Evolutionary conservation across 2,888 invertebrate genomes (phyloP), one percentile per base, ranked within the genome.

Genomic region (Nebria salina): DNA sequence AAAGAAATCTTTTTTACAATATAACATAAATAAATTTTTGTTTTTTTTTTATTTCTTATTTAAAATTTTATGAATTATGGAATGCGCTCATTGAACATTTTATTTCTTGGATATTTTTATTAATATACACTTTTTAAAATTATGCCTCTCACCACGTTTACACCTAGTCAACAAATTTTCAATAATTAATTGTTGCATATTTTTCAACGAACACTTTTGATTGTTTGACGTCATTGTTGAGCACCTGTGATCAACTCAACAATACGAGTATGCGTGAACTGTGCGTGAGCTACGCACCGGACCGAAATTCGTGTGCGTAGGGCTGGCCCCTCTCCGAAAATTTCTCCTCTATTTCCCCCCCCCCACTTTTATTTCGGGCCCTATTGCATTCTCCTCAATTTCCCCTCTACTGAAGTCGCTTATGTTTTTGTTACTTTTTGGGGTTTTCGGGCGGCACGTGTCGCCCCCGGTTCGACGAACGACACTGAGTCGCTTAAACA

Each of bases 131-230:
- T 34, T 34, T 34, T 34, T 34, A 20, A 20, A 20, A 20, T 20
- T 34, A 34, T 34, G 34, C 5, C 5, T 34, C 77, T 77, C 54
- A 77, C 78, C 78, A n/a, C 41, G 34, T 65, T 54, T 65, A 9
- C 43, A 78, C 34, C 72, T 78, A 41, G 41, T 26, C 64, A 78
- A 78, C 34, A 41, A 78, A 78, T 65, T 78, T 11, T 78, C 78
- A 73, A 78, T 65, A 41, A 73, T 78, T 13, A 75, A 25, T 78
- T 78, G 65, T 78, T 78, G 43, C 78, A 78, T 78, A 65, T 65
- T 78, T 73, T 73, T 34, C 65, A 72, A 20, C 26, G 64, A 54
- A 65, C 73, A 54, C 66, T 72, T 72, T 8, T 65, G n/a, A n/a
- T 41, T 66, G 13, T 54, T 54, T 11, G 8, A 13, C 13, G 54